A percentile compares a stretch with the other conserved stretches of the same genome.
Evolutionary conservation across 2,888 invertebrate genomes (phyloP).

Genomic region (Syrista parreyssii): DNA sequence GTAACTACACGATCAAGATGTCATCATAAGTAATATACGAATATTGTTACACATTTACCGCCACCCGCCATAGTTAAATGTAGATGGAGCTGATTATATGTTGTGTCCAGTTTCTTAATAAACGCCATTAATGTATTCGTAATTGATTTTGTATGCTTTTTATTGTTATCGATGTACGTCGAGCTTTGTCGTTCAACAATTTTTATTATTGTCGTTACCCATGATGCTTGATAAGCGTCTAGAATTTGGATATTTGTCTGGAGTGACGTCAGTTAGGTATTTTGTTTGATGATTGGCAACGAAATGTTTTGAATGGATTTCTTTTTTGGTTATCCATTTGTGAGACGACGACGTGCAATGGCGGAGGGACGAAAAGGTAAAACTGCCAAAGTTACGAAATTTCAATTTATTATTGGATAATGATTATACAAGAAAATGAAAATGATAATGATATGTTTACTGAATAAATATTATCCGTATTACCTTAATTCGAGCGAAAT

Average conservation of each 20-base stretch:
- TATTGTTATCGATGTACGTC: not conserved
- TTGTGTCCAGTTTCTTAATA: constrained; percentile 1
- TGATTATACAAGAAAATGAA: constrained; percentile 32
- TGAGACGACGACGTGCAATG: not conserved
- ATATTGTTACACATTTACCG: not conserved
- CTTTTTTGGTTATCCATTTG: no score
- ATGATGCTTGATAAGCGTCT: no score
- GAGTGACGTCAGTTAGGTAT: no score
- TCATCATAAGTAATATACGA: no score
- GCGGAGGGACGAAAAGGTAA: not conserved
- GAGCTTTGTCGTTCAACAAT: no score
- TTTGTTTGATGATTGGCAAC: no score
- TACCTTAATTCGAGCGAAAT: constrained; percentile 19
- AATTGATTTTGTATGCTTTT: not conserved
- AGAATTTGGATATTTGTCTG: no score
- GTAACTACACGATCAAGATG: no score
- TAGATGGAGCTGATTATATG: constrained; percentile 3
- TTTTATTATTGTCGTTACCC: no score
- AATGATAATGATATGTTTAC: constrained; percentile 28
- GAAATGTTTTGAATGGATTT: no score
- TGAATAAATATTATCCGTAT: constrained; percentile 37
- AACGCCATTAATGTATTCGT: constrained; percentile 1
- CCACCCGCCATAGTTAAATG: not conserved
- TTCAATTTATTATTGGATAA: constrained; percentile 37
- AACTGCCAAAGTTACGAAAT: constrained; percentile 24